phyloP scores from a whole-genome alignment of 2,888 invertebrate genomes.

The Argyra leucocephala region DNA sequence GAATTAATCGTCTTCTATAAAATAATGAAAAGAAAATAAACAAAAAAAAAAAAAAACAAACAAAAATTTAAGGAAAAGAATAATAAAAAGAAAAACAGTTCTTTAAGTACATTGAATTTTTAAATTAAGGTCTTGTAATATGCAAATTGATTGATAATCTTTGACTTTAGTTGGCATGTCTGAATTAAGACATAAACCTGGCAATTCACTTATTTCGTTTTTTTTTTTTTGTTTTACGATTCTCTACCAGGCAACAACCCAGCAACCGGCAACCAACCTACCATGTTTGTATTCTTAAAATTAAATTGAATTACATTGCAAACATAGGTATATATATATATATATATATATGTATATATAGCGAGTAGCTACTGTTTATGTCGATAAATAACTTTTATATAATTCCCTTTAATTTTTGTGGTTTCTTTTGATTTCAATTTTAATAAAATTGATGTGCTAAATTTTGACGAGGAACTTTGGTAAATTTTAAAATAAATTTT shows the following conservation, averaged over 20 bases:
- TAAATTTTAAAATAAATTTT: no score
- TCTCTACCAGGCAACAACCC: not conserved
- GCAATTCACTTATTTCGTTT: not conserved
- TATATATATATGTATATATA: not conserved
- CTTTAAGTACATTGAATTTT: constrained; percentile 2
- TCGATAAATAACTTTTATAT: not conserved
- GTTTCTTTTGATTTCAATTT: not conserved
- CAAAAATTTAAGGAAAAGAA: not conserved
- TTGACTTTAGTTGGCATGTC: constrained; percentile 22
- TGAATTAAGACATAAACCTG: constrained; percentile 23
- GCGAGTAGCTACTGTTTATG: not conserved
- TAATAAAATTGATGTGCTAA: not conserved
- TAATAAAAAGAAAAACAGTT: not conserved
- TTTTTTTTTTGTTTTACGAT: not conserved
- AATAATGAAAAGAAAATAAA: no score
- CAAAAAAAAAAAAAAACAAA: no score
- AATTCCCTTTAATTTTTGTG: not conserved
- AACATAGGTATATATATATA: no score
- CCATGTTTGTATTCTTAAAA: not conserved
- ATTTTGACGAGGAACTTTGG: not conserved
- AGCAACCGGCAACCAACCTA: not conserved
- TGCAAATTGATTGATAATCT: constrained; percentile 25
- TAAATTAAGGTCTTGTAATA: constrained; percentile 25
- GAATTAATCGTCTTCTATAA: not conserved
- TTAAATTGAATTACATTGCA: not conserved